phyloP scores from a whole-genome alignment of 2,888 invertebrate genomes.

The Scrobipalpa atriplicella region DNA sequence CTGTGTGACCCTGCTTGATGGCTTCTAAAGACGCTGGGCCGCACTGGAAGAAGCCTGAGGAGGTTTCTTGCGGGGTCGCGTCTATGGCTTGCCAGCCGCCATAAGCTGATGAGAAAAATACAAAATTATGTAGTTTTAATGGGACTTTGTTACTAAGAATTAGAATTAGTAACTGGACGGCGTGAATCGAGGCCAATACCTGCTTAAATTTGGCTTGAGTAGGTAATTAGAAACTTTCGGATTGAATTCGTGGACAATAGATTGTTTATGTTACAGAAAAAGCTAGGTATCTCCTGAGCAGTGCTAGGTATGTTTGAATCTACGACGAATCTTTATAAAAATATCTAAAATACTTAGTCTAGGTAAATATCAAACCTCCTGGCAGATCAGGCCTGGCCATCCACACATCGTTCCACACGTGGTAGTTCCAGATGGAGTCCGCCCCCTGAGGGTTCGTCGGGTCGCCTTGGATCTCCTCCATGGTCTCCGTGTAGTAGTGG shows the following conservation, averaged over 20 bases:
- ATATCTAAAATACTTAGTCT: too few species aligned
- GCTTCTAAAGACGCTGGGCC: constrained; percentile 92
- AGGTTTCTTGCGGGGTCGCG: constrained; percentile 92
- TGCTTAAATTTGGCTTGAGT: too few species aligned
- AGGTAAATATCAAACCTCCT: constrained; percentile 67
- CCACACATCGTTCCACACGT: constrained; percentile 95
- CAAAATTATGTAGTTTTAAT: neutral
- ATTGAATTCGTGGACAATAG: too few species aligned
- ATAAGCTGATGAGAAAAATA: constrained; percentile 77
- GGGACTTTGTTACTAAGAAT: neutral
- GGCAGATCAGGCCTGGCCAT: constrained; percentile 91
- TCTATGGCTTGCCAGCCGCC: constrained; percentile 96
- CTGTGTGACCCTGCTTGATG: constrained; percentile 89
- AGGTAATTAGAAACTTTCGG: too few species aligned
- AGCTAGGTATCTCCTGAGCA: too few species aligned
- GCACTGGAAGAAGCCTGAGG: constrained; percentile 87
- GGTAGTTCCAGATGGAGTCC: constrained; percentile 94
- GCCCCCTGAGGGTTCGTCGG: constrained; percentile 84
- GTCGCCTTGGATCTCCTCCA: constrained; percentile 85
- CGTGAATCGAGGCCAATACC: too few species aligned
- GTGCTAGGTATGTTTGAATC: too few species aligned
- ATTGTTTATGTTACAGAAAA: too few species aligned
- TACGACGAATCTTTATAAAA: too few species aligned
- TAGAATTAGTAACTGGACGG: too few species aligned
- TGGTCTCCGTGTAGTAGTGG: constrained; percentile 86